Percentiles rank a stretch among this genome's conserved stretches.
Conservation (phyloP, 2,797 vertebrate genomes). For the Parauchenoglanis ngamensis region DNA sequence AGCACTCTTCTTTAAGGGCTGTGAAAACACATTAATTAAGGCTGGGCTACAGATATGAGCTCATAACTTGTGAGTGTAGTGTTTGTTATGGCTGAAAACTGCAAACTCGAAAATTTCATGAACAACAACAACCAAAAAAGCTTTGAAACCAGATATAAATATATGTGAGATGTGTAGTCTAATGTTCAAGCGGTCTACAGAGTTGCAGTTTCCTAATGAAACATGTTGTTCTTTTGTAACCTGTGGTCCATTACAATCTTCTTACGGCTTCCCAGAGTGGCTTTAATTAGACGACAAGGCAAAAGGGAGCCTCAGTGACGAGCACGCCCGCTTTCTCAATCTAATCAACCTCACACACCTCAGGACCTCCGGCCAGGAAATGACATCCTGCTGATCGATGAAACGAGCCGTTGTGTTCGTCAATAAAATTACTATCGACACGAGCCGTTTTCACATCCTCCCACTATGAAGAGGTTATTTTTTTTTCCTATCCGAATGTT, state of each 20-base stretch:
- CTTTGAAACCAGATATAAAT: neutral
- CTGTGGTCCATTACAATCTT: conserved; percentile 46
- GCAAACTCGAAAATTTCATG: neutral
- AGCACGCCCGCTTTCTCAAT: conserved; percentile 27
- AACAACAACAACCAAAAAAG: neutral
- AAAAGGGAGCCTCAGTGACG: conserved; percentile 35
- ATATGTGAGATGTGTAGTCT: neutral
- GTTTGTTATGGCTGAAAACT: neutral
- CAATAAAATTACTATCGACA: conserved; percentile 78
- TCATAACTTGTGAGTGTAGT: neutral
- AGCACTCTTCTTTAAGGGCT: conserved; percentile 35
- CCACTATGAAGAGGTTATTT: conserved; percentile 68
- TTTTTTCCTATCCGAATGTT: conserved; percentile 61
- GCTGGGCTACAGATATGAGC: neutral
- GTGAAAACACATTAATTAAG: conserved; percentile 36
- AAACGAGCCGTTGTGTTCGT: conserved; percentile 70
- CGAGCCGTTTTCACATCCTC: conserved; percentile 69
- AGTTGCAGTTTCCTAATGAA: conserved; percentile 30
- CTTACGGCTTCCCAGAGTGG: conserved; percentile 48
- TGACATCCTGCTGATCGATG: conserved; percentile 69
- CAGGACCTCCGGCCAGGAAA: conserved; percentile 51
- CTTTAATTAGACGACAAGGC: conserved; percentile 57
- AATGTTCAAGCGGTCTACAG: conserved; percentile 1
- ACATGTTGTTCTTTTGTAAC: conserved; percentile 35
- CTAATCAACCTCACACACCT: conserved; percentile 55